These are phyloP conservation scores for Adelognathus sp. DNA, from an alignment of 2,888 invertebrate species.

Conservation along the genomic window DNA sequence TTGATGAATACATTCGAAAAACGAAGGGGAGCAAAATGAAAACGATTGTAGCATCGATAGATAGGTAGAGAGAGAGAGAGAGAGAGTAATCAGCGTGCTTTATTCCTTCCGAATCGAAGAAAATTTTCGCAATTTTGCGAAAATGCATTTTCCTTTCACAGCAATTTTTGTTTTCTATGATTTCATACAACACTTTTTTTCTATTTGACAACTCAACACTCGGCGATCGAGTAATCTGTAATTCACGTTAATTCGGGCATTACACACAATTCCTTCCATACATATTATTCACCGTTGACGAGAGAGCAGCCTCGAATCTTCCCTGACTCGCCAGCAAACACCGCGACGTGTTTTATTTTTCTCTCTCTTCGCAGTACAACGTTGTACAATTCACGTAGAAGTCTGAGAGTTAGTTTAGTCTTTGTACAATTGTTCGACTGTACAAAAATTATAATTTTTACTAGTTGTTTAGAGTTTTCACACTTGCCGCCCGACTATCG, in stretches of 20 bases:
- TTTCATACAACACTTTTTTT: neutral
- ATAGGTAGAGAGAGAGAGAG: slow-evolving; percentile 31
- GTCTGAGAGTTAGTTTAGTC: slow-evolving; percentile 66
- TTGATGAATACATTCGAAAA: neutral
- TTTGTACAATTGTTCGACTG: slow-evolving; percentile 70
- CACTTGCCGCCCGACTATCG: slow-evolving; percentile 45
- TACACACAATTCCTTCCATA: slow-evolving; percentile 22
- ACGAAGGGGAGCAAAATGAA: neutral
- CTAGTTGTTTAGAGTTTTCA: slow-evolving; percentile 55
- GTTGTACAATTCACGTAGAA: slow-evolving; percentile 41
- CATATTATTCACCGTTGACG: neutral
- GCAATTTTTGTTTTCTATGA: neutral
- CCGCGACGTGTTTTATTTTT: neutral
- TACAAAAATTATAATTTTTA: slow-evolving; percentile 63
- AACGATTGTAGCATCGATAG: slow-evolving; percentile 34
- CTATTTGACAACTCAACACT: neutral
- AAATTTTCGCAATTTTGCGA: neutral
- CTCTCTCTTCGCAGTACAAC: neutral
- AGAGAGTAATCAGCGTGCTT: slow-evolving; percentile 40
- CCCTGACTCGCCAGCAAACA: slow-evolving; percentile 28
- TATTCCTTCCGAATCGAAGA: neutral
- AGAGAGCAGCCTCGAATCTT: slow-evolving; percentile 10
- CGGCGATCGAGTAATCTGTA: slow-evolving; percentile 23
- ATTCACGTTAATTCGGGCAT: slow-evolving; percentile 32
- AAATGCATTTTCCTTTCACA: neutral